Conservation (phyloP, 2,888 invertebrate genomes). For the Erynnis tages region DNA sequence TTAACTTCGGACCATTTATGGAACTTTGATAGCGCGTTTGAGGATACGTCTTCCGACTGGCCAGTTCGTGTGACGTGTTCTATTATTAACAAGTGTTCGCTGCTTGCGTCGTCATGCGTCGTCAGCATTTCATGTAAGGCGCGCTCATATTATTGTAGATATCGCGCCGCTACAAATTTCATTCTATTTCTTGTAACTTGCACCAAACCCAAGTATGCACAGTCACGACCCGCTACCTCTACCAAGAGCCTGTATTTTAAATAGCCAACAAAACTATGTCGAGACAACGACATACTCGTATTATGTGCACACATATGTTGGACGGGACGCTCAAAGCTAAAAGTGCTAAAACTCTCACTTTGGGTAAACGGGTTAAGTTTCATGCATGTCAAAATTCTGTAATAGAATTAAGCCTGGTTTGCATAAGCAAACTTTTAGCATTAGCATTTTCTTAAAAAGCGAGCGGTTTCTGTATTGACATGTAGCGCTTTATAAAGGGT, state of each 20-base stretch:
- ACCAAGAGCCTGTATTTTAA: constrained; percentile 61
- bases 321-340: constrained; percentile 3
- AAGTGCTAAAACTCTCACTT: constrained; percentile 10
- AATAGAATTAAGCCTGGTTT: background rate
- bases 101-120: no score
- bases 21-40: no score
- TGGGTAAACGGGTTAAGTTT: constrained; percentile 20
- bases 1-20: no score
- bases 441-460: background rate
- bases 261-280: constrained; percentile 56
- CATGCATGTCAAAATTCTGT: constrained; percentile 1
- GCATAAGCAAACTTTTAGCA: background rate
- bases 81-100: no score
- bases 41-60: no score
- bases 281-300: constrained; percentile 36
- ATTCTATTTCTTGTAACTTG: constrained; percentile 37
- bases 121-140: no score
- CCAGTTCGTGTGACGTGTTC: no score
- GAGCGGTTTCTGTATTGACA: background rate
- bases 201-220: constrained; percentile 56
- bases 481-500: background rate
- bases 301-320: constrained; percentile 10
- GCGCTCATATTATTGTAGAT: no score
- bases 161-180: no score
- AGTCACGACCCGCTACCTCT: constrained; percentile 70